Base-by-base conservation (phyloP, 1,140 invertebrate species). In the Phymastichus coffea region DNA sequence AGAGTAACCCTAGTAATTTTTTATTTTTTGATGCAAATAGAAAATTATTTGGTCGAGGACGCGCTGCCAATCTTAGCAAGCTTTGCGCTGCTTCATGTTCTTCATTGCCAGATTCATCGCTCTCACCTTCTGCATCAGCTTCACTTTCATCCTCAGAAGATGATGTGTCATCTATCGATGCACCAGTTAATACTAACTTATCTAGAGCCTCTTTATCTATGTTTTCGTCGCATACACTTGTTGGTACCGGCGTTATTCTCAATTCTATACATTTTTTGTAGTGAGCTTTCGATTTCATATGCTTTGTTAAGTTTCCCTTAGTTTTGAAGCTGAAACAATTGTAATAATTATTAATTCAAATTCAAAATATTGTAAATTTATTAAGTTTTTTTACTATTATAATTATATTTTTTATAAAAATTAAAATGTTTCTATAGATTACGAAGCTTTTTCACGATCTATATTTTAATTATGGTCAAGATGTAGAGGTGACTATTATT, bases 201-300 rank as follows among this genome's bases (percentile, higher is more conserved):
- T 82, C 85, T 2, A 87, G 78, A 0, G 85, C 85, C 23, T 87
- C 86, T 63, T 85, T 83, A 66, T 90, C 87, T 60, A 88, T 87
- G 57, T 88, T 86, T 7, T 83, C 81, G 23, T 89, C 87, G 46
- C 87, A 87, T 70, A 84, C 89, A n/a, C 83, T 83, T 22, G 84
- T 89, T 52, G 88, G 92, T 22, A 89, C 88, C 12, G 89, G 85
- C 63, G 83, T 82, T 38, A 94, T 87, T 14, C 90, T 91, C 46
- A 94, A 78, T 69, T 95, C 92, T 7, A 91, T 82, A 79, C 95
- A 95, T 66, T 92, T 93, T 74, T 95, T 95, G 69, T 91, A 92
- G 76, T 99, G 97, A 0, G 95, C 91, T 81, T 99, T 99, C 14
- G 95, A 98, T 71, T 98, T 97, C 91, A 98, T 96, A 75, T 99